Percentiles rank a stretch among this genome's conserved stretches.
Evolutionary conservation across 2,113 vertebrate genomes (phyloP).

Genomic region (Apus apus): DNA sequence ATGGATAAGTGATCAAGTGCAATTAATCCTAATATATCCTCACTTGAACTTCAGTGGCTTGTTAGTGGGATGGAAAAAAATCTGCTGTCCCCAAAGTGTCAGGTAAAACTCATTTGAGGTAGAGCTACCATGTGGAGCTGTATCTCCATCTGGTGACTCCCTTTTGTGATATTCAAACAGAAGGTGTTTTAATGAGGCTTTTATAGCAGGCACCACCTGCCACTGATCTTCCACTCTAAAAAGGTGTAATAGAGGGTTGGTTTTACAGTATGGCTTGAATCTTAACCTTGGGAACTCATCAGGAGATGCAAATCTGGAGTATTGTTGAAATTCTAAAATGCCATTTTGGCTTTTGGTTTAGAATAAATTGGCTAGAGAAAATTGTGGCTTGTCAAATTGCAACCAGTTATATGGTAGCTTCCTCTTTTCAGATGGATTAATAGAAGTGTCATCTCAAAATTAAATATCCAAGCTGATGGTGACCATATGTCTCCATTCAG

Average conservation of each 20-base stretch:
- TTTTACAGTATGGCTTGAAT: constrained; percentile 76
- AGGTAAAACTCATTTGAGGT: constrained; percentile 79
- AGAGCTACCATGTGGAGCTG: constrained; percentile 77
- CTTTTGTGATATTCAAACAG: constrained; percentile 81
- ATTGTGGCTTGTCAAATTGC: constrained; percentile 76
- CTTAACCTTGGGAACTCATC: constrained; percentile 79
- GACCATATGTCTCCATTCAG: constrained; percentile 76
- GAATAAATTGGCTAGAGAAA: constrained; percentile 70
- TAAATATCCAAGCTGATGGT: constrained; percentile 76
- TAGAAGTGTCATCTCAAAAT: constrained; percentile 76
- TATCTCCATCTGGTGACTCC: constrained; percentile 81
- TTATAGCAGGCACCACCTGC: constrained; percentile 81
- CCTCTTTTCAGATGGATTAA: constrained; percentile 74
- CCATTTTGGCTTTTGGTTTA: constrained; percentile 73
- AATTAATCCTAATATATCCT: constrained; percentile 82
- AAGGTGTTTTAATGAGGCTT: constrained; percentile 85
- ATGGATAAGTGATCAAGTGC: constrained; percentile 77
- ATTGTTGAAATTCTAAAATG: constrained; percentile 74
- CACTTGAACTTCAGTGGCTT: constrained; percentile 76
- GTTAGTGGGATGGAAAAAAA: constrained; percentile 67
- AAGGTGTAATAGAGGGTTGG: constrained; percentile 78
- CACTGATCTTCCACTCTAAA: constrained; percentile 77
- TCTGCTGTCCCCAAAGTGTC: constrained; percentile 71
- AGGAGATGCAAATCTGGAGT: constrained; percentile 73
- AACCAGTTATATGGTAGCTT: constrained; percentile 76